Percentiles rank a stretch among this genome's conserved stretches.
phyloP scores from a whole-genome alignment of 2,888 invertebrate species.

The Catonia carolina region DNA sequence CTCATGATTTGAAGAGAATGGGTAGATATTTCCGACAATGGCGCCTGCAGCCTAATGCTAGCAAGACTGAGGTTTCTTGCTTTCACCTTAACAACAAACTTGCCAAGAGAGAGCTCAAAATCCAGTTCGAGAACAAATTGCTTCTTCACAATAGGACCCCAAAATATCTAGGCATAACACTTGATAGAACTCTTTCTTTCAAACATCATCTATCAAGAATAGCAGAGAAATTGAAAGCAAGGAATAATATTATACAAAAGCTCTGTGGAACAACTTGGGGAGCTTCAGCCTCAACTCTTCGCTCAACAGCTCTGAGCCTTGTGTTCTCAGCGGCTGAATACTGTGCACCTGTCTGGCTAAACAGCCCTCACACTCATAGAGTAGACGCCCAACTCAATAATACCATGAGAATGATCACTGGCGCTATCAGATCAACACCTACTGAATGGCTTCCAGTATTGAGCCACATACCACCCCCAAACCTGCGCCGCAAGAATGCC shows the following conservation, averaged over 20 bases:
- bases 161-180: not conserved
- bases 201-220: not conserved
- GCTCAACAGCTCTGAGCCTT: not conserved
- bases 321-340: conserved; percentile 2
- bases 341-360: not conserved
- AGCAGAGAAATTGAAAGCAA: conserved; percentile 1
- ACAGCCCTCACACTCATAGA: too few relatives aligned
- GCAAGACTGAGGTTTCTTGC: conserved; percentile 19
- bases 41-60: conserved; percentile 18
- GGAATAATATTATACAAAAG: not conserved
- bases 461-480: not conserved
- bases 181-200: not conserved
- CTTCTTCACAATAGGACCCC: not conserved
- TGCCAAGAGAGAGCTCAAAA: not conserved
- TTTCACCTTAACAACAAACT: conserved; percentile 16
- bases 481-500: not conserved
- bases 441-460: not conserved
- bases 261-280: not conserved
- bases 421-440: not conserved
- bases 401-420: not conserved
- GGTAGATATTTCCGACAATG: conserved; percentile 1
- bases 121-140: not conserved
- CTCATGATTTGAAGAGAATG: not conserved
- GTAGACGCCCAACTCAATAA: too few relatives aligned
- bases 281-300: not conserved